A percentile compares a stretch with the other conserved stretches of the same genome.
phyloP scores from a whole-genome alignment of 2,888 invertebrate species.

The Arrhopalites spinosus region DNA sequence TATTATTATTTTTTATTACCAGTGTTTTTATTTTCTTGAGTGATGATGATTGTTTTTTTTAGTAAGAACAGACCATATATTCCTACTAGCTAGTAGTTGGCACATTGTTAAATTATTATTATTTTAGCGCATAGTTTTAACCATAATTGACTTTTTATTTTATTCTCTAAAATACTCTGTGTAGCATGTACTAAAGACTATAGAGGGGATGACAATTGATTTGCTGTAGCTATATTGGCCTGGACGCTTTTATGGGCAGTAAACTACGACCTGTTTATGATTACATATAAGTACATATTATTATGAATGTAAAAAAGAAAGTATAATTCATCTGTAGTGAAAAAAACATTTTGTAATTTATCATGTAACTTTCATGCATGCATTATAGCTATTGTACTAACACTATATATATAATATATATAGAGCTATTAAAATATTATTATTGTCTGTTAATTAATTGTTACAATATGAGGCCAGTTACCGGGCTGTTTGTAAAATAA shows the following conservation, averaged over 20 bases:
- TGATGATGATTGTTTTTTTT: neutral
- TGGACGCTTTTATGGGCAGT: neutral
- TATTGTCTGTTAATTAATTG: neutral
- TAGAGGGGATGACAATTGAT: neutral
- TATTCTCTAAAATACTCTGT: neutral
- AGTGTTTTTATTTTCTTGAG: neutral
- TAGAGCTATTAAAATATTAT: neutral
- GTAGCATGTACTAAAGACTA: neutral
- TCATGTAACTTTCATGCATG: constrained; percentile 27
- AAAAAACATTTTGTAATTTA: constrained; percentile 26
- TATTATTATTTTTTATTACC: no score
- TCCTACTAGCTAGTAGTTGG: neutral
- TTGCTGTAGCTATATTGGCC: neutral
- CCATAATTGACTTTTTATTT: neutral
- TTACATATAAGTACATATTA: neutral
- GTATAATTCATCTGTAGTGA: neutral
- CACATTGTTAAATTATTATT: no score
- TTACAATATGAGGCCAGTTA: neutral
- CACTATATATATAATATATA: neutral
- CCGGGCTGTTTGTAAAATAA: neutral
- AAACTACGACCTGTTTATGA: neutral
- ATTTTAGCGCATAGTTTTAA: neutral
- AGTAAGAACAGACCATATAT: neutral
- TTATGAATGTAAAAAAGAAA: neutral
- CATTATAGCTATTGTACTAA: neutral